These are phyloP conservation scores for Pedetes capensis DNA, from an alignment of 2,113 vertebrate species.

Conservation along the genomic window DNA sequence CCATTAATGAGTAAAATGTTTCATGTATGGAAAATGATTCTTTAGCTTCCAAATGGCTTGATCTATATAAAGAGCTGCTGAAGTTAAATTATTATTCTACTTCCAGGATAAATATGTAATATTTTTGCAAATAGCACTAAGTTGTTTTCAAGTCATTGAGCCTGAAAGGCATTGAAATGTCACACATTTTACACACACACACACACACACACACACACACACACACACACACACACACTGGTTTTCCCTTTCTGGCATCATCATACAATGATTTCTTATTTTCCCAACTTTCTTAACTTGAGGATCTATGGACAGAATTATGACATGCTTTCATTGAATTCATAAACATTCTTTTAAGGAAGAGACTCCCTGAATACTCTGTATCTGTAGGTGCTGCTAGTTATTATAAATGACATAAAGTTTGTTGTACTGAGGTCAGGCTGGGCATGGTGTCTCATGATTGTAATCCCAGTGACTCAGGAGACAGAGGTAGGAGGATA, in stretches of 20 bases:
- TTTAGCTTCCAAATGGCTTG: constrained; percentile 46
- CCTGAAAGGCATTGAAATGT: neutral
- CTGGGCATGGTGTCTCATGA: too few species aligned
- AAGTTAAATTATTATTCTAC: constrained; percentile 62
- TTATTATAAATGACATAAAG: neutral
- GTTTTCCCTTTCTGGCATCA: neutral
- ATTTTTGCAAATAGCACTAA: constrained; percentile 30
- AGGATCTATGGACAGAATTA: neutral
- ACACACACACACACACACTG: neutral
- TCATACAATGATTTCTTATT: constrained; percentile 3
- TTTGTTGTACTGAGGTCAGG: neutral
- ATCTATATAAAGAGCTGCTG: constrained; percentile 23
- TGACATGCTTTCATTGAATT: neutral
- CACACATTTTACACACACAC: neutral
- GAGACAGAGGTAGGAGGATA: too few species aligned
- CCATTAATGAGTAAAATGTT: constrained; percentile 72
- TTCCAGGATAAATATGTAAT: constrained; percentile 39
- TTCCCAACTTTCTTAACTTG: neutral
- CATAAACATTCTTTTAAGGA: neutral
- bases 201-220: neutral
- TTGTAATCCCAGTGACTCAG: too few species aligned
- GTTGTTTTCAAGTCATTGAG: constrained; percentile 33
- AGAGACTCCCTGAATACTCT: neutral
- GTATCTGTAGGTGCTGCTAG: neutral
- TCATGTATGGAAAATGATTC: constrained; percentile 54